Percentiles rank a stretch among this genome's conserved stretches.
Evolutionary conservation across 2,113 vertebrate genomes (phyloP).

Genomic region (Athene cunicularia): DNA sequence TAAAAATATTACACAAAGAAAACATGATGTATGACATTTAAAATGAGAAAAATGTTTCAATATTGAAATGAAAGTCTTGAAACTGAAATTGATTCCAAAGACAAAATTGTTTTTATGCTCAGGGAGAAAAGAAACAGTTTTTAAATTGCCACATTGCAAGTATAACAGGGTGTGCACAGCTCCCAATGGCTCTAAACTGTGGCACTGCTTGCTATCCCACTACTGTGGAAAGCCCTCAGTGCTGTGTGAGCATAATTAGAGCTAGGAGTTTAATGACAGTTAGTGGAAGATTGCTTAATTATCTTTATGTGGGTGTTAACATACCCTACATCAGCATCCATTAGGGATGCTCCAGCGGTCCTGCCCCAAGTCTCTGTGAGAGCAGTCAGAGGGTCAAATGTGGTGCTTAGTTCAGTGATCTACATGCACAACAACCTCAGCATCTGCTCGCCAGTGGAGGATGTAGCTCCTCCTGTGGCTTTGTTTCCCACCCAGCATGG

Average conservation of each 20-base stretch:
- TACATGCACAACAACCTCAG: not conserved
- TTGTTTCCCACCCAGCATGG: rapidly evolving
- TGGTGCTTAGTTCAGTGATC: not conserved
- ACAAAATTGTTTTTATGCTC: not conserved
- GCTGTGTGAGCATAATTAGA: not conserved
- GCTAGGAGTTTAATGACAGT: not conserved
- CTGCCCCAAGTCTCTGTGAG: rapidly evolving
- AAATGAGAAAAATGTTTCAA: not conserved
- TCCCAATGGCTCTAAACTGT: rapidly evolving
- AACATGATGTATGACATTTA: not conserved
- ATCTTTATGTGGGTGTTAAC: not conserved
- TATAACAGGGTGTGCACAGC: not conserved
- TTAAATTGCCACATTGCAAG: not conserved
- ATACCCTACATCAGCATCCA: not conserved
- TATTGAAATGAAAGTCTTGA: not conserved
- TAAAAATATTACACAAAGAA: not conserved
- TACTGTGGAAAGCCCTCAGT: not conserved
- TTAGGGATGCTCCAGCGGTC: not conserved
- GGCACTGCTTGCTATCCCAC: no score
- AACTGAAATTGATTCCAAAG: not conserved
- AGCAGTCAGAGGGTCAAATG: rapidly evolving
- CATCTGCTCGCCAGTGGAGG: not conserved
- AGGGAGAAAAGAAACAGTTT: not conserved
- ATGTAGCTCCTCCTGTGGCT: not conserved
- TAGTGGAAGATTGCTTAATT: not conserved